Percentiles rank a stretch among this genome's conserved stretches.
phyloP scores from a whole-genome alignment of 2,797 vertebrate genomes.

The Leptatherina wallacei region DNA sequence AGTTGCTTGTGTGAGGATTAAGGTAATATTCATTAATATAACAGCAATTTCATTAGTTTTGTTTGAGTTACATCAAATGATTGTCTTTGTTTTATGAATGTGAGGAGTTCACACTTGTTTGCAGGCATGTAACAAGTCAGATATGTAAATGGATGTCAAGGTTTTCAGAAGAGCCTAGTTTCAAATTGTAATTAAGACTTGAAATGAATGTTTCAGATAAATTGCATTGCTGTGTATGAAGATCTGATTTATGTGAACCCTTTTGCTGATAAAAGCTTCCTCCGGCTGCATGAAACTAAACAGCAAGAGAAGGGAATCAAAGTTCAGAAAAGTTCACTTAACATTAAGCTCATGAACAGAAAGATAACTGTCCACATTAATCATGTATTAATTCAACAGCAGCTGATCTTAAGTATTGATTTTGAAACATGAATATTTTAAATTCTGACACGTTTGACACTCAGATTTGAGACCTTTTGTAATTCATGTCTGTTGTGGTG shows the following conservation, averaged over 20 bases:
- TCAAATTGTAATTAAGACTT: background rate
- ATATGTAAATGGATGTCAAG: background rate
- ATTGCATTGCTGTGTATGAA: background rate
- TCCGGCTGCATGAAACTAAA: background rate
- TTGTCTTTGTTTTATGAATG: background rate
- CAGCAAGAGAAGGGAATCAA: background rate
- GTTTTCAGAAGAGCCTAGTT: background rate
- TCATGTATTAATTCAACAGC: background rate
- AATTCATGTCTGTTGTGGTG: background rate
- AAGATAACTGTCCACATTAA: background rate
- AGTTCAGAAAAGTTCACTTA: background rate
- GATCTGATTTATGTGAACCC: background rate
- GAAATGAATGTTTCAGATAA: background rate
- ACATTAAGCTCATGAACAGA: too few species aligned
- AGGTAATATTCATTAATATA: conserved; percentile 4
- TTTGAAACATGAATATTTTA: background rate
- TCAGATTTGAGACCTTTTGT: background rate
- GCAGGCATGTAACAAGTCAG: too few species aligned
- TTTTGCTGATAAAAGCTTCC: background rate
- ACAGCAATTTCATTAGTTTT: conserved; percentile 4
- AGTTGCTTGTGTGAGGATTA: conserved; percentile 1
- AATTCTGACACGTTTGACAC: background rate
- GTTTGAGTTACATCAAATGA: background rate
- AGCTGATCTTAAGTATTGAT: background rate
- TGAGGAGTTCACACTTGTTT: background rate